Conservation (phyloP, 1,140 invertebrate genomes). For the Drosophila melanica region DNA sequence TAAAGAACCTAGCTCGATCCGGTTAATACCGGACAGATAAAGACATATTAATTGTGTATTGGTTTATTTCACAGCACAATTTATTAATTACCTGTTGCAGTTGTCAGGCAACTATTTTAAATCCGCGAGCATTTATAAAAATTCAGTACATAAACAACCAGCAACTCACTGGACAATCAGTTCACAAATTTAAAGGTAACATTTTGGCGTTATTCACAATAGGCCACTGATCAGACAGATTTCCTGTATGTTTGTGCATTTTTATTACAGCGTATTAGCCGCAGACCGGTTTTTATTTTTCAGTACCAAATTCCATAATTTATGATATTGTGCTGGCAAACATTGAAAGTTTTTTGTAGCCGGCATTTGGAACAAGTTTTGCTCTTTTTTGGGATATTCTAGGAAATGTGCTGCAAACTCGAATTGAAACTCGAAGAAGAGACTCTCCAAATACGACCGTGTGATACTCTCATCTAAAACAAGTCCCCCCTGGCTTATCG, state of each 20-base stretch:
- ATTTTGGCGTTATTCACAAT: constrained; percentile 2
- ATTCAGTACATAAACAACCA: neutral
- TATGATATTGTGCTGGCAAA: constrained; percentile 61
- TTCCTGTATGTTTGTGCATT: constrained; percentile 72
- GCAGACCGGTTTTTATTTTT: constrained; percentile 48
- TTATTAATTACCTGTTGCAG: neutral
- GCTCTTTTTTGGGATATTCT: constrained; percentile 25
- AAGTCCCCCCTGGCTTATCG: constrained; percentile 39
- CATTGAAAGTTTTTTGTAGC: constrained; percentile 56
- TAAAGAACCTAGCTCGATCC: too few relatives aligned
- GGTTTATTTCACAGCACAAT: neutral
- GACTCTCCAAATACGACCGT: neutral
- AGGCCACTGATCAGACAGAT: constrained; percentile 10
- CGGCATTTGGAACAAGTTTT: constrained; percentile 50
- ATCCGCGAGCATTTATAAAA: neutral
- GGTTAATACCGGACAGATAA: too few relatives aligned
- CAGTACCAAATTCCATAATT: constrained; percentile 63
- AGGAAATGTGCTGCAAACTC: constrained; percentile 6
- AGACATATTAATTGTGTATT: neutral
- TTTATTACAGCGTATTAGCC: constrained; percentile 67
- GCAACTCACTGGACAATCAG: neutral
- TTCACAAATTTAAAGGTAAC: constrained; percentile 5
- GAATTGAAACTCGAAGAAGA: constrained; percentile 6
- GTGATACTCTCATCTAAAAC: constrained; percentile 5
- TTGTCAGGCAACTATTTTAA: neutral